phyloP scores from a whole-genome alignment of 1,140 invertebrate genomes.

The Nilaparvata lugens region DNA sequence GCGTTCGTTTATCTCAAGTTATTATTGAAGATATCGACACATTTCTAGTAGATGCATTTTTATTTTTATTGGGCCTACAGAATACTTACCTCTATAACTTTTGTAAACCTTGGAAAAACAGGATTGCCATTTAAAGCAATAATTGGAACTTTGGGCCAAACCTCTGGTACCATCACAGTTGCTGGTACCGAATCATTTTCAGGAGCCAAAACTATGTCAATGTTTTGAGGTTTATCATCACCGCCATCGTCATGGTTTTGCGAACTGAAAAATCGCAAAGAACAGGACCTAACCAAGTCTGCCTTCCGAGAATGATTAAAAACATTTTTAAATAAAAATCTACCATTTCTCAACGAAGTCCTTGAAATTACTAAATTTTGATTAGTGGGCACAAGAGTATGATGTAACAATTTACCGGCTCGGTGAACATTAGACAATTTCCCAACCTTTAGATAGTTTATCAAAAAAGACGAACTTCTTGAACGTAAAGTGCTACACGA shows the following conservation, averaged over 20 bases:
- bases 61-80: too few relatives aligned
- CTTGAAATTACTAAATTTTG: not conserved
- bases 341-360: not conserved
- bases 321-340: not conserved
- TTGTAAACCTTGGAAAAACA: conserved; percentile 96
- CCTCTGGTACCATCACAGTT: conserved; percentile 90
- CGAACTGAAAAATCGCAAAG: not conserved
- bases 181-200: conserved; percentile 49
- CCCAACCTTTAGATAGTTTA: not conserved
- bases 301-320: not conserved
- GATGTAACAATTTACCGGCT: not conserved
- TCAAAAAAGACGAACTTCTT: not conserved
- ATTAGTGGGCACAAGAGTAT: not conserved
- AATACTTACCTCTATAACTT: conserved; percentile 78
- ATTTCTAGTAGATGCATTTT: too few relatives aligned
- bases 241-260: not conserved
- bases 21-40: too few relatives aligned
- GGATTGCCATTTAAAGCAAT: conserved; percentile 91
- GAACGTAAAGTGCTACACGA: not conserved
- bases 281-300: not conserved
- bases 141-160: conserved; percentile 91
- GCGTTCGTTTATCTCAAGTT: too few relatives aligned
- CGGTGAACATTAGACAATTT: not conserved
- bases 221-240: conserved; percentile 4
- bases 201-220: not conserved